Base-by-base conservation (phyloP, 2,797 vertebrate genomes). In the Margarornis squamiger region DNA sequence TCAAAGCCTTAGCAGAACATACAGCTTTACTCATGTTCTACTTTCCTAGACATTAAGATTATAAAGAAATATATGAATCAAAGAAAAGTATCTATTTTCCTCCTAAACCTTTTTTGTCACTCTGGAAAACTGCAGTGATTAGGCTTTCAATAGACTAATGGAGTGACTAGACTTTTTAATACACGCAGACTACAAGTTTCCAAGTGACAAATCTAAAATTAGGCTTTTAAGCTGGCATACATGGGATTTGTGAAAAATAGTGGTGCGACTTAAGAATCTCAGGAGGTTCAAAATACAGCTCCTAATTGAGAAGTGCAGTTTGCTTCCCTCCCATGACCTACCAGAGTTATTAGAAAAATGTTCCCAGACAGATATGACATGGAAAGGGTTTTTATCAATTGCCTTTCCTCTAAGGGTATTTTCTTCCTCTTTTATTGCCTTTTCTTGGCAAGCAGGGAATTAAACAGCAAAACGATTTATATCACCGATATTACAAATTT, bases 131-230 rank as follows among this genome's bases (percentile, higher is more conserved):
- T 65, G 74, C 81, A 78, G 72, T 73, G 10, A 92, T 86, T 76
- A 81, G 39, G 34, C 29, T 95, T 90, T 90, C 73, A 72, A 34
- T 21, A 91, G 41, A 71, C 36, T 84, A 72, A 88, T 27, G 61
- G n/a, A 59, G 30, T 59, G 39, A 78, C n/a, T 38, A 71, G 57
- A 58, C 10, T 88, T 90, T 79, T 88, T 79, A 90, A 86, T 73
- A 88, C 32, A 81, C n/a, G 38, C 48, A 49, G 66, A 58, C 43
- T 36, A 65, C 61, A 3, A 48, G 68, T 88, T 94, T 88, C 75
- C 51, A 92, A 93, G 73, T 82, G 23, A 70, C 55, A 92, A 70
- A 45, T 36, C 72, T 74, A 89, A 93, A 84, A 85, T 91, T 66
- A 76, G 81, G 24, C 23, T 82, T 85, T 75, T 65, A 82, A 91